Conservation (phyloP, 2,797 vertebrate genomes). For the Poecilia wingei region DNA sequence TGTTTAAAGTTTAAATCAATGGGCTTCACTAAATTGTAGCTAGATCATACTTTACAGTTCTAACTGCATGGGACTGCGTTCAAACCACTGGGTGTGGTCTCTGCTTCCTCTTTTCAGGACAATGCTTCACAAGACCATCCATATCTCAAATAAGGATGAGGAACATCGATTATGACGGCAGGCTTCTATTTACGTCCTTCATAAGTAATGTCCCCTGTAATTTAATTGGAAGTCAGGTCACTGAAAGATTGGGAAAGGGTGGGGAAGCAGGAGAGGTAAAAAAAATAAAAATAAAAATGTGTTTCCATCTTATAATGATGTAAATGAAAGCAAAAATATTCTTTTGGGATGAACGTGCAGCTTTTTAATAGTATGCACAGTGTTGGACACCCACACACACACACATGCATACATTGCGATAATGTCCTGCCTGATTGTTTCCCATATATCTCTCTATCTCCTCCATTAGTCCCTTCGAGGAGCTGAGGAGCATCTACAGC, state of each 20-base stretch:
- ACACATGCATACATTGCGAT: conserved; percentile 14
- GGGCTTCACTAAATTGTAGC: background rate
- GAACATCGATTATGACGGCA: conserved; percentile 42
- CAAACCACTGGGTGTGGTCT: background rate
- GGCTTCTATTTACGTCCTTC: conserved; percentile 76
- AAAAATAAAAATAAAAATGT: conserved; percentile 7
- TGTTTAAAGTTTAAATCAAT: background rate
- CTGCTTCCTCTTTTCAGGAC: conserved; percentile 12
- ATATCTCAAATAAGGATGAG: conserved; percentile 55
- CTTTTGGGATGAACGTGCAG: background rate
- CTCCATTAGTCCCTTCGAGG: conserved; percentile 73
- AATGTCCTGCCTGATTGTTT: conserved; percentile 57
- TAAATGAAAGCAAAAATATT: background rate
- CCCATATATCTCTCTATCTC: conserved; percentile 64
- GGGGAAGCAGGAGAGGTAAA: conserved; percentile 5
- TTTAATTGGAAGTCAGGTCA: conserved; percentile 73
- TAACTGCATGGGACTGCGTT: background rate
- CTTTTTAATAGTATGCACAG: background rate
- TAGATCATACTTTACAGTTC: background rate
- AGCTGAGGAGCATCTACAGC: conserved; percentile 68
- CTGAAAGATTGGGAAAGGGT: conserved; percentile 63
- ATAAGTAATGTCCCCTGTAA: conserved; percentile 77
- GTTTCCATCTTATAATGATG: conserved; percentile 3
- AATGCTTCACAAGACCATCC: conserved; percentile 26
- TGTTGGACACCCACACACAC: background rate